Evolutionary conservation across 2,113 vertebrate genomes (phyloP), one percentile per base, ranked within the genome.

Genomic region (Gorsachius goisagi): DNA sequence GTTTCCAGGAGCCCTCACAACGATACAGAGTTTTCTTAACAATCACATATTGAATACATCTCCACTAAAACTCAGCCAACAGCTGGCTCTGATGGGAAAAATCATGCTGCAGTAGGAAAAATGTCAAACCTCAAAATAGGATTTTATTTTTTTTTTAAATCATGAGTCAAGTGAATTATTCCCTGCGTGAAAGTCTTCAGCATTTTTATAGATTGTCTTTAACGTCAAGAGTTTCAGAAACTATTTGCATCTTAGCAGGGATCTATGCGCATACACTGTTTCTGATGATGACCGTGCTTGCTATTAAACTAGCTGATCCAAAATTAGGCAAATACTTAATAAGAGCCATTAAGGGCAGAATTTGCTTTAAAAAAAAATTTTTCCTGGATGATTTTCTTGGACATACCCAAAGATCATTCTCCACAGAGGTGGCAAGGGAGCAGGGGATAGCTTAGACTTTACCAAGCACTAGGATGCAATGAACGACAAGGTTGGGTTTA

Each of bases 41-140:
- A 45, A 76, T 62, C 26, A 64, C 62, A 85, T 73, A 79, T 2
- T 80, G 45, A 81, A 12, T 41, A 56, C 16, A 28, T 37, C 67
- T 88, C 71, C 62, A 76, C 12, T 71, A 79, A 82, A 96, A 76
- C 44, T 47, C 81, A 74, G 71, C 67, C 74, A 94, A 45, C 75
- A 77, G 67, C 93, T 94, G 67, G 55, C 59, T 88, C 74, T 67
- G 55, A 80, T 24, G 22, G 66, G 33, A 72, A 91, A 53, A 91
- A 66, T 32, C 58, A 85, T 2, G 0, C 32, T 77, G 39, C 79
- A 77, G 37, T 6, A 93, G 45, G 64, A 91, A 90, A 90, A 96
- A 91, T 23, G 45, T 86, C 82, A 95, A 92, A 62, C 18, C 47
- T 84, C 72, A 71, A 71, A 95, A 91, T 26, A 71, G 50, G 67